These are phyloP conservation scores for Rhodophaea formosa DNA, from an alignment of 2,888 invertebrate genomes.

Conservation along the genomic window DNA sequence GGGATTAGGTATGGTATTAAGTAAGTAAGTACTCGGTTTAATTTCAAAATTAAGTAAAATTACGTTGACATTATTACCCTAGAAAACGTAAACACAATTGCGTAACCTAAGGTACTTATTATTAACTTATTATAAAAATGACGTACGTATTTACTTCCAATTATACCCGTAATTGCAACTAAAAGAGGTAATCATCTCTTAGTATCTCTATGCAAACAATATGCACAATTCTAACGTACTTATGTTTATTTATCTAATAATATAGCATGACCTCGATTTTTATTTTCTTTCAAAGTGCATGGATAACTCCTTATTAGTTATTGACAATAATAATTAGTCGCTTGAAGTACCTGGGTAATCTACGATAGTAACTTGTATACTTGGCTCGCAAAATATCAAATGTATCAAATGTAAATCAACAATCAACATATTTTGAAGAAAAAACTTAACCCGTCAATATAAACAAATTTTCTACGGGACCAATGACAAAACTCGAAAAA, in stretches of 20 bases:
- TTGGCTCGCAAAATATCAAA: too few relatives aligned
- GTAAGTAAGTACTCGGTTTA: too few relatives aligned
- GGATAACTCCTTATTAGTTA: not conserved
- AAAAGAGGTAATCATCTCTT: constrained; percentile 19
- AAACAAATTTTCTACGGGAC: too few relatives aligned
- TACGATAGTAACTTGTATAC: too few relatives aligned
- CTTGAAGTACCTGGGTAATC: too few relatives aligned
- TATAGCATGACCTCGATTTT: constrained; percentile 23
- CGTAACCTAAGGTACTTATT: constrained; percentile 22
- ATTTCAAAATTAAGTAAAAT: too few relatives aligned
- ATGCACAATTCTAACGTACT: constrained; percentile 12
- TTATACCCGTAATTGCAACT: constrained; percentile 21
- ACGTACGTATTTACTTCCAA: constrained; percentile 24
- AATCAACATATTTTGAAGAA: too few relatives aligned
- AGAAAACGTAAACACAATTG: constrained; percentile 31
- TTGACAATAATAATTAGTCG: not conserved
- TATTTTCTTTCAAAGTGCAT: constrained; percentile 25
- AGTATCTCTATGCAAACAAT: constrained; percentile 8
- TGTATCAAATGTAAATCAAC: too few relatives aligned
- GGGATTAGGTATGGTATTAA: too few relatives aligned
- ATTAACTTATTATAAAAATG: constrained; percentile 26
- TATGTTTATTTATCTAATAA: too few relatives aligned
- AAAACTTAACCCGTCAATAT: too few relatives aligned
- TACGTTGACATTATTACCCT: constrained; percentile 21
- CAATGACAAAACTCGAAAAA: too few relatives aligned